phyloP scores from a whole-genome alignment of 2,888 invertebrate genomes.

The Eristalinus aeneus region DNA sequence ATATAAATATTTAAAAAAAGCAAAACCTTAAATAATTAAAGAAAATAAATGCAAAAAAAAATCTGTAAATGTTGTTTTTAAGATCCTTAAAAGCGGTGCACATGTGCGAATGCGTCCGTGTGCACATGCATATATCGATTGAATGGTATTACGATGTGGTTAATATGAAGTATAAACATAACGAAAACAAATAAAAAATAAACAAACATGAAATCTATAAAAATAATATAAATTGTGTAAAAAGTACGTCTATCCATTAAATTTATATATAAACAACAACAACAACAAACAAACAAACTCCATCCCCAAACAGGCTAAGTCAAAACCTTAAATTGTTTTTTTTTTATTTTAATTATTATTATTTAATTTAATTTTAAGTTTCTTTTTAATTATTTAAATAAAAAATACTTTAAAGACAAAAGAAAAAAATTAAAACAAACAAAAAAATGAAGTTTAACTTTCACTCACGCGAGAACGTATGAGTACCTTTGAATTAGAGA shows the following conservation, averaged over 20 bases:
- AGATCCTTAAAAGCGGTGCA: conserved; percentile 51
- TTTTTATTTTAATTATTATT: conserved; percentile 44
- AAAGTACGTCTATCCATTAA: conserved; percentile 64
- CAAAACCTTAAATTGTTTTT: conserved; percentile 63
- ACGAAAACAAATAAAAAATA: conserved; percentile 38
- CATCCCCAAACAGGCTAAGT: conserved; percentile 71
- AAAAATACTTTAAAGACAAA: conserved; percentile 59
- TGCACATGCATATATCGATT: conserved; percentile 46
- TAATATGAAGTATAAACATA: conserved; percentile 56
- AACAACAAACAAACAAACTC: conserved; percentile 61
- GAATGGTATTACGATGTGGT: conserved; percentile 64
- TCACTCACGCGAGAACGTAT: conserved; percentile 6
- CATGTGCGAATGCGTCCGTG: conserved; percentile 16
- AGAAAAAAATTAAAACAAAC: conserved; percentile 29
- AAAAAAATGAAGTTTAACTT: conserved; percentile 54
- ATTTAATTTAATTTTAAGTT: conserved; percentile 47
- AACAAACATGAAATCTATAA: conserved; percentile 35
- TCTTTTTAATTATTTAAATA: conserved; percentile 38
- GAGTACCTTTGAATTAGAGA: conserved; percentile 30
- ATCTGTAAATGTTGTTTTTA: conserved; percentile 63
- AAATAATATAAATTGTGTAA: conserved; percentile 61
- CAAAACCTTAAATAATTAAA: background rate
- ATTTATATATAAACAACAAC: conserved; percentile 28
- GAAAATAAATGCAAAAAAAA: conserved; percentile 27
- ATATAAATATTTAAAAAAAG: conserved; percentile 11